phyloP scores from a whole-genome alignment of 1,140 invertebrate genomes.

The Conopomorpha cramerella region DNA sequence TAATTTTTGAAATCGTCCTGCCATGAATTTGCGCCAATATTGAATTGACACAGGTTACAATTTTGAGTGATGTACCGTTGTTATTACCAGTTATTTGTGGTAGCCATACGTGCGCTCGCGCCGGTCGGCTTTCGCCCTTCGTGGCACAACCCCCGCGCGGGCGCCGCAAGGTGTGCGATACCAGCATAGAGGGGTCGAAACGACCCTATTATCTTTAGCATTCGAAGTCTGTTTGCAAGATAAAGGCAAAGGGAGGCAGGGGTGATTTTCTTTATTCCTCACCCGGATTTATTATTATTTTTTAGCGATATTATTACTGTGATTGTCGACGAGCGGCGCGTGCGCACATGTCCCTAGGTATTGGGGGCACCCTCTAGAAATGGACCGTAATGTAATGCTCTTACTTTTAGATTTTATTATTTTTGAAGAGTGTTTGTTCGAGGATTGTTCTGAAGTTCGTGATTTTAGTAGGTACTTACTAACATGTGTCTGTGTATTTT shows the following conservation, averaged over 20 bases:
- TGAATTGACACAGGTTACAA: too few relatives aligned
- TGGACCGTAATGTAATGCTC: conserved; percentile 42
- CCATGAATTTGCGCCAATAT: too few relatives aligned
- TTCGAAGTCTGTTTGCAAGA: conserved; percentile 57
- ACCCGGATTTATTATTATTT: conserved; percentile 60
- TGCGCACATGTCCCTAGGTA: conserved; percentile 57
- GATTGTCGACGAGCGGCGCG: conserved; percentile 42
- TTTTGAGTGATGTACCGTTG: too few relatives aligned
- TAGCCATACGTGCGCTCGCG: conserved; percentile 3
- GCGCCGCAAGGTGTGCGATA: conserved; percentile 34
- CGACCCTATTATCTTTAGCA: conserved; percentile 57
- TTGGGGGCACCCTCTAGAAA: conserved; percentile 25
- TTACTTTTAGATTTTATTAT: conserved; percentile 43
- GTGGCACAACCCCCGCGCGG: conserved; percentile 27
- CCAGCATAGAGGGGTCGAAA: conserved; percentile 18
- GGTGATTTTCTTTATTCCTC: conserved; percentile 59
- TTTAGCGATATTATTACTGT: conserved; percentile 56
- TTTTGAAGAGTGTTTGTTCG: conserved; percentile 27
- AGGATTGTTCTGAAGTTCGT: too few relatives aligned
- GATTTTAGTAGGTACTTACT: too few relatives aligned
- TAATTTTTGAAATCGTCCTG: too few relatives aligned
- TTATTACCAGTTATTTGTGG: too few relatives aligned
- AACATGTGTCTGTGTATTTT: too few relatives aligned
- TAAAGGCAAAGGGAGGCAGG: conserved; percentile 53
- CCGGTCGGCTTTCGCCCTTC: conserved; percentile 24